Conservation (phyloP, 1,140 invertebrate species). For the Lepidurus couesii region DNA sequence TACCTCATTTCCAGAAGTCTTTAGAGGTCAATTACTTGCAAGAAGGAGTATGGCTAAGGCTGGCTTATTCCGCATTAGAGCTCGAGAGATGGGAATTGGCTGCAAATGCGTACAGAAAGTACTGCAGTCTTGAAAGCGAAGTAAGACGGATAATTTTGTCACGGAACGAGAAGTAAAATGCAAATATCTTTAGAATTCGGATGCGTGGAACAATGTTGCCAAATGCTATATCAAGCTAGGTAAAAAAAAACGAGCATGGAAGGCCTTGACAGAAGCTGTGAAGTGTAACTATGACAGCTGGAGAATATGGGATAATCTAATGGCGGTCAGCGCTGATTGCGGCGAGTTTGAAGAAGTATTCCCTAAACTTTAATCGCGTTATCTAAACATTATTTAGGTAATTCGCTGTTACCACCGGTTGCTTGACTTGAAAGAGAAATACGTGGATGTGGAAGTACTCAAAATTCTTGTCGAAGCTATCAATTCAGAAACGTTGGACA, state of each 20-base stretch:
- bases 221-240: slow-evolving; percentile 83
- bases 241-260: slow-evolving; percentile 77
- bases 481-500: slow-evolving; percentile 55
- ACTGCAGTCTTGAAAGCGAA: slow-evolving; percentile 74
- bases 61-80: slow-evolving; percentile 77
- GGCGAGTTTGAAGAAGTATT: slow-evolving; percentile 39
- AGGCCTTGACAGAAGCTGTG: slow-evolving; percentile 76
- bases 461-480: slow-evolving; percentile 66
- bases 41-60: slow-evolving; percentile 71
- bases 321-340: slow-evolving; percentile 72
- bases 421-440: slow-evolving; percentile 75
- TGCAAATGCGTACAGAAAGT: slow-evolving; percentile 75
- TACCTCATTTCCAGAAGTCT: slow-evolving; percentile 71
- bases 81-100: slow-evolving; percentile 74
- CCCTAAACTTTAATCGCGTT: slow-evolving; percentile 41
- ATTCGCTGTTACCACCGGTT: slow-evolving; percentile 74
- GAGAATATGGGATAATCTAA: slow-evolving; percentile 95
- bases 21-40: slow-evolving; percentile 79
- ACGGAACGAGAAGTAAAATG: not conserved
- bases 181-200: slow-evolving; percentile 61
- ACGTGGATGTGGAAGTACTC: slow-evolving; percentile 71
- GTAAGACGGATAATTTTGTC: not conserved
- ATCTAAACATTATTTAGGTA: slow-evolving; percentile 54
- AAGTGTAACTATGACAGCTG: slow-evolving; percentile 81
- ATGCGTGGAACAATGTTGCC: slow-evolving; percentile 96